These are phyloP conservation scores for Syndactyla subalaris DNA, from an alignment of 2,797 vertebrate species.

Conservation along the genomic window DNA sequence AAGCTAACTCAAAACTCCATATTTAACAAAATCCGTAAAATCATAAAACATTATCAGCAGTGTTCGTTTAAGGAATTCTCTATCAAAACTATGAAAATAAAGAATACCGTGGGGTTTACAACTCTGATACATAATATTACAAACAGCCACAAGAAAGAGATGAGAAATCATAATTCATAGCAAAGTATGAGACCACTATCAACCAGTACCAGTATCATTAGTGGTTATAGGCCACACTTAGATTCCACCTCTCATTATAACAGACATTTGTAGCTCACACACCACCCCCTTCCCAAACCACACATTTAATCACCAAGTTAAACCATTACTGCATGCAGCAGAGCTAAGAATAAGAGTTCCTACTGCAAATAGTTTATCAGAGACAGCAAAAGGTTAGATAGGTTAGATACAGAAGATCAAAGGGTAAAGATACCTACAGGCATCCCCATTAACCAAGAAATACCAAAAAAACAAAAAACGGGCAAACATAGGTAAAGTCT, in stretches of 20 bases:
- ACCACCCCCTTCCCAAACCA: not conserved
- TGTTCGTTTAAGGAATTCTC: not conserved
- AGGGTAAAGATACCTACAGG: not conserved
- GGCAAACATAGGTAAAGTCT: not conserved
- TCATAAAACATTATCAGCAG: not conserved
- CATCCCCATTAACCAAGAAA: not conserved
- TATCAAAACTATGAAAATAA: not conserved
- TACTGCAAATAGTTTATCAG: not conserved
- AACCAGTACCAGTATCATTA: not conserved
- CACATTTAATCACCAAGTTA: not conserved
- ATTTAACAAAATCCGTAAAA: not conserved
- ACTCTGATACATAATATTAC: not conserved
- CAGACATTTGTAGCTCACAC: not conserved
- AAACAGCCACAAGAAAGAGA: not conserved
- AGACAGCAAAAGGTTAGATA: not conserved
- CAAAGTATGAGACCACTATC: not conserved
- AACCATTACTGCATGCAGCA: not conserved
- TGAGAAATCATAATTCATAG: not conserved
- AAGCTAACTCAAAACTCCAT: not conserved
- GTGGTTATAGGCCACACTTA: not conserved
- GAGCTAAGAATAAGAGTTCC: not conserved
- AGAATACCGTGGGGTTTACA: not conserved
- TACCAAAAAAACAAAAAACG: not conserved
- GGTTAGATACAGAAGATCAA: not conserved
- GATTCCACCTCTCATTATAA: not conserved